Percentiles rank a stretch among this genome's conserved stretches.
Conservation (phyloP, 30 jellyfish, hydroid and myxozoan genomes). For the Calvadosia cruxmelitensis region DNA sequence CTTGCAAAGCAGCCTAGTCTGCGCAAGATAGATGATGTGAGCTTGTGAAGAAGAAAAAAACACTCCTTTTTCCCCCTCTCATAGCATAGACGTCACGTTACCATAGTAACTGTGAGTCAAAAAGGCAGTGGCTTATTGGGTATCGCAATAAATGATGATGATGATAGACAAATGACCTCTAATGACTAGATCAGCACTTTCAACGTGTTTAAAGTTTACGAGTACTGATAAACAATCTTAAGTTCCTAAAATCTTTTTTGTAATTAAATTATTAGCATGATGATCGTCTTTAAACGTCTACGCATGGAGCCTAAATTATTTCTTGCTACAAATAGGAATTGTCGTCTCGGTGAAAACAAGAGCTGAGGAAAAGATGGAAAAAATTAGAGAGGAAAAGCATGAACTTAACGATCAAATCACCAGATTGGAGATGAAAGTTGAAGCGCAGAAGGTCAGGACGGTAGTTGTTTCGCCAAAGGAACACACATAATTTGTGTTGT, state of each 20-base stretch:
- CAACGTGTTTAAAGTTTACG: no score
- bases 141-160: no score
- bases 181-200: no score
- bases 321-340: slow-evolving; percentile 22
- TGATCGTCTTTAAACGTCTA: neutral
- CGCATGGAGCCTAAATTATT: neutral
- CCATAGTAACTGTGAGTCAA: no score
- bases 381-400: slow-evolving; percentile 6
- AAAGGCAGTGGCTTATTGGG: no score
- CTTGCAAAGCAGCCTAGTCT: no score
- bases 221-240: neutral
- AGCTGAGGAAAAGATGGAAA: slow-evolving; percentile 31
- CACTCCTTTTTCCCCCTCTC: no score
- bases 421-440: slow-evolving; percentile 22
- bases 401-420: slow-evolving; percentile 33
- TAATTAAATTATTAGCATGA: neutral
- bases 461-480: neutral
- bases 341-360: slow-evolving; percentile 47
- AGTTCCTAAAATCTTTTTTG: neutral
- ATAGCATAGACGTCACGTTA: no score
- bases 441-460: slow-evolving; percentile 42
- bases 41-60: no score
- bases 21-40: no score
- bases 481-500: no score
- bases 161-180: no score